phyloP scores from a whole-genome alignment of 2,113 vertebrate species.

The Ceuthmochares aereus region DNA sequence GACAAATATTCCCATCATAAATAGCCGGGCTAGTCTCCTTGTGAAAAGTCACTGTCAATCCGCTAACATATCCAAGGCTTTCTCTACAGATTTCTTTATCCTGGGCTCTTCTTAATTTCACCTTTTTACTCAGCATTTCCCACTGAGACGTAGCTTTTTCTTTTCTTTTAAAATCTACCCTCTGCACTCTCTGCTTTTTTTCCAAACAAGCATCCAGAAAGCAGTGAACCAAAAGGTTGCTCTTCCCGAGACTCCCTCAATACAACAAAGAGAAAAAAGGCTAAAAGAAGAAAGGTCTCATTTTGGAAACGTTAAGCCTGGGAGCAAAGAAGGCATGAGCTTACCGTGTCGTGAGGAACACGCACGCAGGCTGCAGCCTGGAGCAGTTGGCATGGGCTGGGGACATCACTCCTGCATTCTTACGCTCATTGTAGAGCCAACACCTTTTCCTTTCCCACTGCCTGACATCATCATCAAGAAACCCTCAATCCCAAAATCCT shows the following conservation, averaged over 20 bases:
- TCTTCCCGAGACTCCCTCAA: neutral
- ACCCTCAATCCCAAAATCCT: neutral
- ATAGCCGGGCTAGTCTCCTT: neutral
- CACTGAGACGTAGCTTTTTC: neutral
- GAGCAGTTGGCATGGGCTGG: neutral
- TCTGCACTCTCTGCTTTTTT: neutral
- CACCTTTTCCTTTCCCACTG: neutral
- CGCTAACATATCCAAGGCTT: neutral
- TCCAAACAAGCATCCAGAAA: neutral
- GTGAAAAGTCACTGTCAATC: neutral
- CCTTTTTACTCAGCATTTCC: neutral
- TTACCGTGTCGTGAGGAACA: fast-evolving
- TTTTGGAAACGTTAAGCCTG: neutral
- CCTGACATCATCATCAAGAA: neutral
- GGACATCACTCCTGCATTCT: neutral
- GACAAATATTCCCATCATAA: neutral
- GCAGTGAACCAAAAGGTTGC: neutral
- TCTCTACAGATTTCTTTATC: neutral
- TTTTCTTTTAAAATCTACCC: neutral
- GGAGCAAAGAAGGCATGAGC: neutral
- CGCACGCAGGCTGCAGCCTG: fast-evolving
- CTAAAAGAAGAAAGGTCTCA: neutral
- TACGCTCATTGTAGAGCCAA: neutral
- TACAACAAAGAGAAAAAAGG: neutral
- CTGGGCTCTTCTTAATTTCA: neutral